Evolutionary conservation across 2,797 vertebrate genomes (phyloP), one percentile per base, ranked within the genome.

Genomic region (Silurus lanzhouensis): DNA sequence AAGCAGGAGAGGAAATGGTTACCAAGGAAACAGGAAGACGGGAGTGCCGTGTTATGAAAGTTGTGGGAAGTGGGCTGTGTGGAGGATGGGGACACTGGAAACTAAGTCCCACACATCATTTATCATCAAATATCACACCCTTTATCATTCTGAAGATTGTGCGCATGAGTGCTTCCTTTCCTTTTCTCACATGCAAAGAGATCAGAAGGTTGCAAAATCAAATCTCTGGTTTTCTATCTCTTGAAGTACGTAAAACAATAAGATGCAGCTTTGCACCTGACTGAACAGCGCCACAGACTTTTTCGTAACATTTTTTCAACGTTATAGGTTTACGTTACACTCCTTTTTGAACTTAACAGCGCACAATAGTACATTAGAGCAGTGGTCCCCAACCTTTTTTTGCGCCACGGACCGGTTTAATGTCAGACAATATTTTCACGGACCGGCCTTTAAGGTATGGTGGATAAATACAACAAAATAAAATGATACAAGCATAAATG

Each of bases 1-100:
- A 89, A 85, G 83, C 81, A 87, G 84, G 72, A 86, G 85, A 79
- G 88, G 84, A 90, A 88, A 83, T 52, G 2, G 89, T 92, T 90
- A 78, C 91, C 89, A 86, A 84, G 91, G 91, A 91, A 91, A 93
- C 91, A 85, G 87, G 84, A 89, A 91, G 86, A 89, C 82, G 78
- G 78, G 84, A 90, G 67, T 80, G 80, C 87, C 46, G 80, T 90
- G 87, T 89, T 89, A 71, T 84, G 89, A 86, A 92, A 88, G 89
- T 90, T 89, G 89, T 84, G 82, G 87, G 88, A 90, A 89, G 89
- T 88, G 85, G 88, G 90, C 86, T 76, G 82, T 82, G 70, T 57
- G 70, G 82, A 84, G 78, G 60, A 64, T 68, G 66, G 38, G 78
- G 83, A 74, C 22, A 46, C 70, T 61, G 80, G 80, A 87, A 81